Evolutionary conservation across 2,888 invertebrate species (phyloP), one percentile per base, ranked within the genome.

Genomic region (Campoplex capitator): DNA sequence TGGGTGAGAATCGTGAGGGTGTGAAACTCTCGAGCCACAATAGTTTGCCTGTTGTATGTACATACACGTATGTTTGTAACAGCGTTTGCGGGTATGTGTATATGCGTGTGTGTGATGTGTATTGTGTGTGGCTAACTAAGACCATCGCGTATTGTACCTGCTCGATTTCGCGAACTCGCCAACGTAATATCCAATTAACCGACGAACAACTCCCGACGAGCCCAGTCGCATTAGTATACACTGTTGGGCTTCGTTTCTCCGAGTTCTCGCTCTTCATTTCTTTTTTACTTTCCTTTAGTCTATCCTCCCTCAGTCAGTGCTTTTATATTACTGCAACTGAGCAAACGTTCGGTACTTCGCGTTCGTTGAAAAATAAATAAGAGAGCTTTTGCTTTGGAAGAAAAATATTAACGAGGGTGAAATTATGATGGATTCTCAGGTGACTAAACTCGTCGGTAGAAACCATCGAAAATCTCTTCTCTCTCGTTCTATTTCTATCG

Each of bases 101-200:
- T 48, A 35, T 16, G 3, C 18, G 28, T 3, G 1, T 62, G 32
- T 42, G 56, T 62, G 23, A 23, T 0, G 23, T 23, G 23, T 23
- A 23, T 23, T 45, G 76, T 23, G 28, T 32, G 3, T 32, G 32
- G 58, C 16, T 48, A 32, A 58, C 54, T 48, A 76, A 68, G n/a
- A 68, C n/a, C 65, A 42, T 16, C 70, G 54, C 23, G 54, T 38
- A 78, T 70, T 78, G 78, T 70, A 68, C 62, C 71, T 83, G 58
- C 79, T 79, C 85, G 83, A 85, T 85, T 85, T 83, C 85, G 67
- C 79, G 18, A 45, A 80, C 76, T 79, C 79, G 81, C 76, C 71
- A 79, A 67, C 75, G 79, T 79, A 83, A 87, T 91, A 92, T 92
- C 92, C 91, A 91, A 92, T 92, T 92, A 92, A 91, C 85, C 86